phyloP scores from a whole-genome alignment of 2,113 vertebrate species.

The Gallinago jamesoni region DNA sequence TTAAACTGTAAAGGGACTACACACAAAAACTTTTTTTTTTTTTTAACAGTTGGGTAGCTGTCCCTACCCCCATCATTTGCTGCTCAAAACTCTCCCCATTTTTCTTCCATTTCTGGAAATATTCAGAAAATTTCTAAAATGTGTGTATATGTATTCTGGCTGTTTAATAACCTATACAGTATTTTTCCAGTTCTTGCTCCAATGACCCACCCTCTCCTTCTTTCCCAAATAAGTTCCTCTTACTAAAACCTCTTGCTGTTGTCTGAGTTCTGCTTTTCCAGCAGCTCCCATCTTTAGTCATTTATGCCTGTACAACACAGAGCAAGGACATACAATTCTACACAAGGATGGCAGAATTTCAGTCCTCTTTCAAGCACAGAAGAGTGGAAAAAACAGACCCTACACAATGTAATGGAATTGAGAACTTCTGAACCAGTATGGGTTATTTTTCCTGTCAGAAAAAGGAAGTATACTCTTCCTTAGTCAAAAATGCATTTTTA shows the following conservation, averaged over 20 bases:
- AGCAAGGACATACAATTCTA: background rate
- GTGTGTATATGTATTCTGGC: background rate
- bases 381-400: background rate
- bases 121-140: background rate
- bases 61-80: background rate
- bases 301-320: accelerated
- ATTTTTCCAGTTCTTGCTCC: background rate
- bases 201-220: background rate
- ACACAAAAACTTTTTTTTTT: background rate
- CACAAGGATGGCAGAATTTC: background rate
- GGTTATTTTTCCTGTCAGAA: constrained; percentile 47
- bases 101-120: background rate
- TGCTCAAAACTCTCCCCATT: background rate
- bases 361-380: background rate
- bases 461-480: constrained; percentile 65
- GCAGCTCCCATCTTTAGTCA: background rate
- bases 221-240: background rate
- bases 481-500: constrained; percentile 48
- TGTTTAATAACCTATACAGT: background rate
- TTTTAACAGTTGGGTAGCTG: background rate
- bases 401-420: background rate
- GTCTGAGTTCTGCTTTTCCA: background rate
- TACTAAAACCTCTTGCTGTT: background rate
- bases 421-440: background rate
- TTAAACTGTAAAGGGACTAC: background rate